Conservation (phyloP, 2,113 vertebrate species). For the Lampris incognitus region DNA sequence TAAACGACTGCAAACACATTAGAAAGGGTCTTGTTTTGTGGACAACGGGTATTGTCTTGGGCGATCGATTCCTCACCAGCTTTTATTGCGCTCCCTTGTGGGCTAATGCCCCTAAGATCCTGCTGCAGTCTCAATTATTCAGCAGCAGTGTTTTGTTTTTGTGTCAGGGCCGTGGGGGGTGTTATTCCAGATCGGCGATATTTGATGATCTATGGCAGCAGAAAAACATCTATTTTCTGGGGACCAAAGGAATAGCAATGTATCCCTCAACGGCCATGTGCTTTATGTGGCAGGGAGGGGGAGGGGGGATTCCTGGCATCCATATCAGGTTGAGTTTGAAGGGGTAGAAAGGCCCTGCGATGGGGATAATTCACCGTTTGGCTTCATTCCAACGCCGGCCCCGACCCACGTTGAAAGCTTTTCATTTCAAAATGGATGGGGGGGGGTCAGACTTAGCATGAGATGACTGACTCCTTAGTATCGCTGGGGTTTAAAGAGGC, state of each 20-base stretch:
- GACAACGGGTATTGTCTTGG: slow-evolving; percentile 75
- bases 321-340: slow-evolving; percentile 57
- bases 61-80: slow-evolving; percentile 80
- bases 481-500: slow-evolving; percentile 58
- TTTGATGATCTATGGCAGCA: slow-evolving; percentile 74
- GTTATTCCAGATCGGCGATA: slow-evolving; percentile 77
- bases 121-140: slow-evolving; percentile 81
- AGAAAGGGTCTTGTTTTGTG: slow-evolving; percentile 74
- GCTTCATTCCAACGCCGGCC: slow-evolving; percentile 59
- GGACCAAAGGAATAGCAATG: slow-evolving; percentile 38
- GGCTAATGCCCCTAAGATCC: slow-evolving; percentile 76
- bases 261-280: slow-evolving; percentile 27
- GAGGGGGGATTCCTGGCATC: slow-evolving; percentile 40
- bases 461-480: slow-evolving; percentile 64
- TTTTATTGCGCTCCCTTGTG: slow-evolving; percentile 79
- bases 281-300: slow-evolving; percentile 50
- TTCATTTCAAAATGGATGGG: slow-evolving; percentile 65
- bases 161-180: slow-evolving; percentile 68
- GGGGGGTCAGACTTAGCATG: slow-evolving; percentile 66
- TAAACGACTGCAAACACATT: slow-evolving; percentile 76
- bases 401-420: slow-evolving; percentile 55
- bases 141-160: slow-evolving; percentile 80
- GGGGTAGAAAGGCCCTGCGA: slow-evolving; percentile 36
- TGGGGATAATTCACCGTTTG: slow-evolving; percentile 65
- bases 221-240: slow-evolving; percentile 66